Percentiles rank a stretch among this genome's conserved stretches.
Evolutionary conservation across 1,140 invertebrate species (phyloP).

Genomic region (Zaprionus davidi): DNA sequence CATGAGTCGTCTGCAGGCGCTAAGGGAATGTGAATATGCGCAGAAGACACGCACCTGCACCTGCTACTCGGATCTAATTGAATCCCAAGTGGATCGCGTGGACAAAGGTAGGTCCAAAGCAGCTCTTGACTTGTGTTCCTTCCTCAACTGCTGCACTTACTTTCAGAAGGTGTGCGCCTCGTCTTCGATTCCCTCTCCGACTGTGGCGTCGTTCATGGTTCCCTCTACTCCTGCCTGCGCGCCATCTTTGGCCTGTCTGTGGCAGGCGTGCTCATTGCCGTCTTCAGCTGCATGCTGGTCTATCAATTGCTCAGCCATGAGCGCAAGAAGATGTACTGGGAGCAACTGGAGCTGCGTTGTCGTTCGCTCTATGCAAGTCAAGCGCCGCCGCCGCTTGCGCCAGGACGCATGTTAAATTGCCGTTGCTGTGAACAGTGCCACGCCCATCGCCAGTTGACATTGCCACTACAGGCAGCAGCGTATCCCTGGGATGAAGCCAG

Average conservation of each 20-base stretch:
- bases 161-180: constrained; percentile 85
- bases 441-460: constrained; percentile 73
- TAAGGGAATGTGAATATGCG: constrained; percentile 94
- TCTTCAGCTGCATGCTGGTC: constrained; percentile 95
- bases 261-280: constrained; percentile 93
- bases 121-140: background rate
- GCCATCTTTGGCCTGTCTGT: constrained; percentile 95
- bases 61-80: constrained; percentile 88
- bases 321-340: constrained; percentile 97
- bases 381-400: constrained; percentile 81
- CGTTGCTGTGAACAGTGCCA: constrained; percentile 84
- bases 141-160: constrained; percentile 1
- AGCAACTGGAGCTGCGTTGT: constrained; percentile 93
- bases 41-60: constrained; percentile 90
- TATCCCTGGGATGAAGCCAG: constrained; percentile 81
- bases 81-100: constrained; percentile 85
- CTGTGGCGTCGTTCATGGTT: constrained; percentile 94
- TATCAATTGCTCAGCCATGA: constrained; percentile 94
- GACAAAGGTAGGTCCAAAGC: constrained; percentile 86
- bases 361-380: constrained; percentile 89
- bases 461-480: constrained; percentile 62
- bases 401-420: constrained; percentile 70
- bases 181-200: constrained; percentile 93
- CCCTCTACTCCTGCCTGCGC: constrained; percentile 92
- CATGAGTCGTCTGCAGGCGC: constrained; percentile 94